Conservation (phyloP, 1,140 invertebrate species). For the Vollenhovia emeryi region DNA sequence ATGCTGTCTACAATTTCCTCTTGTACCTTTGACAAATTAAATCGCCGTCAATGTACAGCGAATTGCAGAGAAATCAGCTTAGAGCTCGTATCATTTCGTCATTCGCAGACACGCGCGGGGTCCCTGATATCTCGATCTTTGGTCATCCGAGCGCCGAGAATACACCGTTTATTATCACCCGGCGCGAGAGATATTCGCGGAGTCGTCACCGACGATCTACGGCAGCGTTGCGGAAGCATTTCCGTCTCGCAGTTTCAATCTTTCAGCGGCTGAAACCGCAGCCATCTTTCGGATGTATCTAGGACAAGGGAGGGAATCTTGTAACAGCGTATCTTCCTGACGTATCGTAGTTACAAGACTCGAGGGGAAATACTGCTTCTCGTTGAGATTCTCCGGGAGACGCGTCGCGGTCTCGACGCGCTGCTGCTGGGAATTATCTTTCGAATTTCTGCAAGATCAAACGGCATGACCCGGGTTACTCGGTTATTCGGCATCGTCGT, state of each 20-base stretch:
- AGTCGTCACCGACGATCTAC: neutral
- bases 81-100: neutral
- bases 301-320: conserved; percentile 1
- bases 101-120: neutral
- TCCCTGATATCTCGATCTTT: neutral
- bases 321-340: conserved; percentile 6
- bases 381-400: conserved; percentile 44
- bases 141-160: neutral
- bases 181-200: neutral
- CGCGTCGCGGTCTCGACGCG: neutral
- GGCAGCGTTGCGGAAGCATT: neutral
- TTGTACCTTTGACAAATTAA: conserved; percentile 30
- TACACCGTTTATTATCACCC: neutral
- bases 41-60: neutral
- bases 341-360: conserved; percentile 42
- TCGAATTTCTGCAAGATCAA: conserved; percentile 52
- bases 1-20: neutral
- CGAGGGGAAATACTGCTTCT: conserved; percentile 39
- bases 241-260: conserved; percentile 34
- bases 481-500: conserved; percentile 48
- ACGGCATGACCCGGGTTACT: conserved; percentile 56
- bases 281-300: conserved; percentile 43
- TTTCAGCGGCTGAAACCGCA: neutral
- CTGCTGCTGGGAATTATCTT: conserved; percentile 54
- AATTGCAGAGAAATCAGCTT: neutral